A percentile compares a stretch with the other conserved stretches of the same genome.
These are phyloP conservation scores for Incurvaria masculella DNA, from an alignment of 2,888 invertebrate species.

Conservation along the genomic window DNA sequence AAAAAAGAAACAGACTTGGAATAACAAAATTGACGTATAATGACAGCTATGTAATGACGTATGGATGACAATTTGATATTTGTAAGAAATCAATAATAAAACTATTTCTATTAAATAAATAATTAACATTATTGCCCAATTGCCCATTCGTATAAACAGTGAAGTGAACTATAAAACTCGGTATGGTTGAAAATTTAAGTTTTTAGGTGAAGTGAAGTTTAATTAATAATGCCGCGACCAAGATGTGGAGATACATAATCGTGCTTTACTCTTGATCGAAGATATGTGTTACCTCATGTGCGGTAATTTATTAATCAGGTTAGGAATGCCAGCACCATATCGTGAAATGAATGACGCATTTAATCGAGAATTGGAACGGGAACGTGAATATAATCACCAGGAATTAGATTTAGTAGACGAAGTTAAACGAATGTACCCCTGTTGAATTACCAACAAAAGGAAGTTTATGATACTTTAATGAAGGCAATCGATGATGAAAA, in stretches of 20 bases:
- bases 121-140: no score
- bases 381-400: constrained; percentile 5
- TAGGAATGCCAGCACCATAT: constrained; percentile 10
- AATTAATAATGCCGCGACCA: no score
- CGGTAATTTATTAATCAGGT: constrained; percentile 7
- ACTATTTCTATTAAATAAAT: no score
- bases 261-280: constrained; percentile 8
- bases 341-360: constrained; percentile 11
- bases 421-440: constrained; percentile 1
- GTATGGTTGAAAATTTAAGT: no score
- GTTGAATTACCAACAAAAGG: constrained; percentile 9
- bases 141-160: no score
- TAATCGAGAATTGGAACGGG: constrained; percentile 9
- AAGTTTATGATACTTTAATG: constrained; percentile 16
- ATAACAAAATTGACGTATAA: no score
- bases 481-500: constrained; percentile 12
- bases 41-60: no score
- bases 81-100: no score
- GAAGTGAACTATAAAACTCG: no score
- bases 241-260: constrained; percentile 7
- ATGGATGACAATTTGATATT: no score
- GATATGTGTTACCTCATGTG: constrained; percentile 5
- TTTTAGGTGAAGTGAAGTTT: no score
- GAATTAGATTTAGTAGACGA: constrained; percentile 1
- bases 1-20: no score